Percentiles rank a stretch among this genome's conserved stretches.
Conservation (phyloP, 2,113 vertebrate genomes). For the Rhinoptilus africanus region DNA sequence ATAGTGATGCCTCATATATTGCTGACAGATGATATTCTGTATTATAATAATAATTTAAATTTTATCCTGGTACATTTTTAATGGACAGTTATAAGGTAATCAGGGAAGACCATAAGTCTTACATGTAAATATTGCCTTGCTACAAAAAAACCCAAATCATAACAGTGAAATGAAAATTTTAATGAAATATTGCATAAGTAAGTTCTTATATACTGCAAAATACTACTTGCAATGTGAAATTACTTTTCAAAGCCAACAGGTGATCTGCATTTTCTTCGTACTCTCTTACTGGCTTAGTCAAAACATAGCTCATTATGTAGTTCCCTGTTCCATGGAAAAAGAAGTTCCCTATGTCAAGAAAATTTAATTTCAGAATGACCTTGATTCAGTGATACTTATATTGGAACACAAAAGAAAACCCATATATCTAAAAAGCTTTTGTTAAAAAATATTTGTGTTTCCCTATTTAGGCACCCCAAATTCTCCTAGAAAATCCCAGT, state of each 20-base stretch:
- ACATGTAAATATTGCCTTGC: neutral
- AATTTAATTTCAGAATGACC: neutral
- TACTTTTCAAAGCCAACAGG: neutral
- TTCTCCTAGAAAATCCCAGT: neutral
- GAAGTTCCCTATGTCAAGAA: neutral
- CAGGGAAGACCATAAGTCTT: constrained; percentile 24
- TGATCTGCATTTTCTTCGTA: neutral
- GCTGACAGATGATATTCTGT: constrained; percentile 6
- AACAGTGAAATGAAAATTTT: neutral
- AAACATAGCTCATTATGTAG: neutral
- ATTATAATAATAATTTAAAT: constrained; percentile 47
- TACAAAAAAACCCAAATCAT: neutral
- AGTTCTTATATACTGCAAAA: neutral
- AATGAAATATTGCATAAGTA: neutral
- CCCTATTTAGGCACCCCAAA: neutral
- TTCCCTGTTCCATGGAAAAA: neutral
- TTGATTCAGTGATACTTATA: neutral
- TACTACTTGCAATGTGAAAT: neutral
- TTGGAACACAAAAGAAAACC: neutral
- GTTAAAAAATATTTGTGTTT: neutral
- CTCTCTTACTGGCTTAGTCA: neutral
- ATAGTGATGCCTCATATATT: neutral
- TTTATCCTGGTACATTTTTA: constrained; percentile 65
- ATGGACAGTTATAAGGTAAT: constrained; percentile 48
- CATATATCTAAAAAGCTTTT: neutral